Conservation (phyloP, 2,888 invertebrate genomes). For the Perdita meconis region DNA sequence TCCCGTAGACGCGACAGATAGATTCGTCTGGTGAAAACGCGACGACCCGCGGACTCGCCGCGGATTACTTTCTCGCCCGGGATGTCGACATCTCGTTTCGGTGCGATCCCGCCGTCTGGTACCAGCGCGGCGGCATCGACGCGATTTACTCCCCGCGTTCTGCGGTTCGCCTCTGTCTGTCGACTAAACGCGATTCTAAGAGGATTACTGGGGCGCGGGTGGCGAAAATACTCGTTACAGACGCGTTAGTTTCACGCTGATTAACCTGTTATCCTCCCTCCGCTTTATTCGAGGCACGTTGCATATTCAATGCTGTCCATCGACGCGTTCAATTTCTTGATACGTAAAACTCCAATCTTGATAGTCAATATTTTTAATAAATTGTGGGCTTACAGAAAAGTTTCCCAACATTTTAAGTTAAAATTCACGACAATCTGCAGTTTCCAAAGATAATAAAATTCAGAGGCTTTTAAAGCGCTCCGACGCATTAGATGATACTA, state of each 20-base stretch:
- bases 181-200: slow-evolving; percentile 7
- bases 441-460: too few relatives aligned
- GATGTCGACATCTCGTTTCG: slow-evolving; percentile 28
- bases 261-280: too few relatives aligned
- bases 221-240: slow-evolving; percentile 8
- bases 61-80: slow-evolving; percentile 56
- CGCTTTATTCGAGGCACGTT: too few relatives aligned
- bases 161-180: slow-evolving; percentile 6
- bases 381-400: too few relatives aligned
- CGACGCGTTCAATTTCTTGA: too few relatives aligned
- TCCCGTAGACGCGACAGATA: slow-evolving; percentile 6
- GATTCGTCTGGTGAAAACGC: slow-evolving; percentile 28
- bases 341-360: too few relatives aligned
- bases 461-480: not conserved
- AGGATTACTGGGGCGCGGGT: slow-evolving; percentile 24
- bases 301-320: too few relatives aligned
- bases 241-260: slow-evolving; percentile 3
- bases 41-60: slow-evolving; percentile 20
- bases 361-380: too few relatives aligned
- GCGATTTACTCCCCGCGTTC: slow-evolving; percentile 45
- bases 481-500: not conserved
- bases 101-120: slow-evolving; percentile 36
- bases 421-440: too few relatives aligned
- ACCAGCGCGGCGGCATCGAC: slow-evolving; percentile 41
- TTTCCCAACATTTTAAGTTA: too few relatives aligned